These are phyloP conservation scores for Triplophysa tibetana DNA, from an alignment of 2,113 vertebrate genomes.

Conservation along the genomic window DNA sequence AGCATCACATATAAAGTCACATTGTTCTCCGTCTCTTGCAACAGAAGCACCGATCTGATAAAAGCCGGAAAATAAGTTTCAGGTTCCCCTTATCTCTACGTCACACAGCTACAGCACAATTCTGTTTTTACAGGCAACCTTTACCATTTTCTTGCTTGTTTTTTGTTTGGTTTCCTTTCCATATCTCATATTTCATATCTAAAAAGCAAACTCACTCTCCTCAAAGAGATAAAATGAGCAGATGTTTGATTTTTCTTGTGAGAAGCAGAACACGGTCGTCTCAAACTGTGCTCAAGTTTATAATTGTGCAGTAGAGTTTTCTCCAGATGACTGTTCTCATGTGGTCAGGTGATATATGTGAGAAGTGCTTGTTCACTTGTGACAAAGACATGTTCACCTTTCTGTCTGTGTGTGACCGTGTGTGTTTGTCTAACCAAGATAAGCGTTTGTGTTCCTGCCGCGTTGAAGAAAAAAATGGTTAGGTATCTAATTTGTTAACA, in stretches of 20 bases:
- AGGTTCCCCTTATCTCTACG: slow-evolving; percentile 16
- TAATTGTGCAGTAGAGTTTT: too few species aligned
- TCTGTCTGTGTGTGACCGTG: not conserved
- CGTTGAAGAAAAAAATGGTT: not conserved
- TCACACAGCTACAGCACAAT: not conserved
- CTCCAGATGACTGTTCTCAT: too few species aligned
- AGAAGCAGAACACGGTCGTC: too few species aligned
- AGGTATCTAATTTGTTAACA: too few species aligned
- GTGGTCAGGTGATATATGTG: not conserved
- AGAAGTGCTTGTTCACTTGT: not conserved
- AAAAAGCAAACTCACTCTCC: too few species aligned
- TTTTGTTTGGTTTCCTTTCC: not conserved
- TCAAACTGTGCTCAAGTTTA: too few species aligned
- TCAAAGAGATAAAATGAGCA: too few species aligned
- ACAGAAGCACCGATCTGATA: slow-evolving; percentile 4
- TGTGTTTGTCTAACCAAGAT: not conserved
- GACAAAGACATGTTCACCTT: not conserved
- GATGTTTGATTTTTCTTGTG: too few species aligned
- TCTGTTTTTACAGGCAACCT: too few species aligned
- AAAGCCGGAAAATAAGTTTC: slow-evolving; percentile 4
- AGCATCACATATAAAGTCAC: not conserved
- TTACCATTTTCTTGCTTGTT: not conserved
- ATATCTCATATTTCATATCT: too few species aligned
- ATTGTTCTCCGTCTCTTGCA: slow-evolving; percentile 13
- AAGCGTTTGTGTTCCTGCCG: not conserved